These are phyloP conservation scores for Drosophila sp. DNA, from an alignment of 1,140 invertebrate species.

Conservation along the genomic window DNA sequence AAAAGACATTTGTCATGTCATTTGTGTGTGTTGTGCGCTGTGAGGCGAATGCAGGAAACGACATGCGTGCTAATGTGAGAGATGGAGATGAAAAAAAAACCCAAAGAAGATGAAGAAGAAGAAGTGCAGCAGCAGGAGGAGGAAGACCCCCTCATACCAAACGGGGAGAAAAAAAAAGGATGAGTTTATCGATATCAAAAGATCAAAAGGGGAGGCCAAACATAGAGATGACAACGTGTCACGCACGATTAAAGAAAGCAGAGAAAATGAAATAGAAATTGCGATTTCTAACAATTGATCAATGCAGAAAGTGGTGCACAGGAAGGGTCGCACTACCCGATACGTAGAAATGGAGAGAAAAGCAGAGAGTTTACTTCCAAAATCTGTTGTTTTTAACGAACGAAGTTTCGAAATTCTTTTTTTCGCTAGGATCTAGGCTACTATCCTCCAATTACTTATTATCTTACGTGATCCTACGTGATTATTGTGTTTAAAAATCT, in stretches of 20 bases:
- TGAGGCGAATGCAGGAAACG: slow-evolving; percentile 62
- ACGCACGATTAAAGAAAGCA: not conserved
- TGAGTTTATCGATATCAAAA: slow-evolving; percentile 73
- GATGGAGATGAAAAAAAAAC: slow-evolving; percentile 17
- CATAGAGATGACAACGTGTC: not conserved
- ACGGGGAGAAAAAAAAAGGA: slow-evolving; percentile 43
- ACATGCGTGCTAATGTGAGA: slow-evolving; percentile 68
- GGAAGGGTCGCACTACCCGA: no score
- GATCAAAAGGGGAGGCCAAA: slow-evolving; percentile 23
- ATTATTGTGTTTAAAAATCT: not conserved
- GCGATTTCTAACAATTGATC: no score
- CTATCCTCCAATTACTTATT: no score
- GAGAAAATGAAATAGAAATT: not conserved
- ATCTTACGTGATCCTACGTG: slow-evolving; percentile 4
- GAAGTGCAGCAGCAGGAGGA: slow-evolving; percentile 6
- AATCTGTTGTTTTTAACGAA: no score
- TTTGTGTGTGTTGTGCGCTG: slow-evolving; percentile 46
- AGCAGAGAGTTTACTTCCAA: no score
- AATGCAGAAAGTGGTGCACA: not conserved
- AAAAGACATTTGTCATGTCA: slow-evolving; percentile 82
- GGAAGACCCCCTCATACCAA: slow-evolving; percentile 2
- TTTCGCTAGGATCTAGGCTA: no score
- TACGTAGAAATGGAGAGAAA: no score
- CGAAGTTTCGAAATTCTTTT: no score
- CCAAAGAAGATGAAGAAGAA: slow-evolving; percentile 18